Base-by-base conservation (phyloP, 2,888 invertebrate species). In the Cistogaster globosa region DNA sequence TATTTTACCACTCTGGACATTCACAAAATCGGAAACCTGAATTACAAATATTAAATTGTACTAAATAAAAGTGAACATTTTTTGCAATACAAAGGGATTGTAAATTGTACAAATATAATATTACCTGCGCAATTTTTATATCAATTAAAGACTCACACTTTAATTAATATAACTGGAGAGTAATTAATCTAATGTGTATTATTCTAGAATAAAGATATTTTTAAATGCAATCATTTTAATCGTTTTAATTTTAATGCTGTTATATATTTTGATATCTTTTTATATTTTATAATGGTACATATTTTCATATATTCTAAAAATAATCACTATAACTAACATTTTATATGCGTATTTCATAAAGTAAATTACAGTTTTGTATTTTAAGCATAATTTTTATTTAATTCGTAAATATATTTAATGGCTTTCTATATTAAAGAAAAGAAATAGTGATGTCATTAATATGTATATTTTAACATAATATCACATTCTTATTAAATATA, bases 381-480 rank as follows among this genome's bases (percentile, higher is more conserved):
- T 18, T 18, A 18, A 18, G n/a, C 18, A 9, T 53, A 9, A 20
- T 9, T 9, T 53, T 53, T 18, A 18, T 53, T 53, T 18, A 53
- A 2, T 20, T 53, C 8, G n/a, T 60, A 18, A 60, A 8, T 9
- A 36, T n/a, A 36, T 60, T 18, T 9, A 60, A 58, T 32, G 16
- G 36, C 9, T n/a, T 53, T 18, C 51, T 4, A 18, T 26, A 20
- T 58, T 57, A 62, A 51, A 48, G 32, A 57, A 83, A 69, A 76
- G 71, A 86, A 78, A 75, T 78, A 69, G 79, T 87, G 83, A 84
- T 87, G 86, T 84, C 82, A 86, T 87, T 83, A 86, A 86, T 84
- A 86, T 32, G 32, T 32, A 32, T 84, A 87, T 87, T 83, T 81
- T 88, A 88, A 86, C 81, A 86, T 88, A 88, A 88, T 88, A 88